Percentiles rank a stretch among this genome's conserved stretches.
phyloP scores from a whole-genome alignment of 2,888 invertebrate genomes.

The Dasysyrphus albostriatus region DNA sequence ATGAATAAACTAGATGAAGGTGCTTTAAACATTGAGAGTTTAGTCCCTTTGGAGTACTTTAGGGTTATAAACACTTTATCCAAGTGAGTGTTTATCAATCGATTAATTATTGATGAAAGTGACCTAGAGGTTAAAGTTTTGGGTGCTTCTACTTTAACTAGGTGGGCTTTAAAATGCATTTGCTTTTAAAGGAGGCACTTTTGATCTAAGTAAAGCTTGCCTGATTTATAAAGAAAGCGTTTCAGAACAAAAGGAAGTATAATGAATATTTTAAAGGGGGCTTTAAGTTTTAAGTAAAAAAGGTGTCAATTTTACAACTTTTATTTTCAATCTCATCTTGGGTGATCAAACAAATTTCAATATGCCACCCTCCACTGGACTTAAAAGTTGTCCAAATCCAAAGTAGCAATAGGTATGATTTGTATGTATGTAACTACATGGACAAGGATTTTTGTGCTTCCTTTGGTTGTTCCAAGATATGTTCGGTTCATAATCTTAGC shows the following conservation, averaged over 20 bases:
- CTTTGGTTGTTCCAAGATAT: no score
- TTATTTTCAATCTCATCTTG: no score
- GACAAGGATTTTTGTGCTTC: no score
- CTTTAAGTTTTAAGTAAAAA: no score
- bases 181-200: neutral
- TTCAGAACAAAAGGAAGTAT: no score
- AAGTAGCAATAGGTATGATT: no score
- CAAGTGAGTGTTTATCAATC: conserved; percentile 55
- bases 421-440: no score
- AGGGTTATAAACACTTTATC: conserved; percentile 46
- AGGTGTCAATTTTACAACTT: no score
- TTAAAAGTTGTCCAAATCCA: no score
- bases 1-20: conserved; percentile 15
- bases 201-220: neutral
- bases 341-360: no score
- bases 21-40: neutral
- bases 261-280: neutral
- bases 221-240: neutral
- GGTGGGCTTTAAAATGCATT: neutral
- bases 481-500: no score
- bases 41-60: conserved; percentile 19
- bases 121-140: conserved; percentile 21
- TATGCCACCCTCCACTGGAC: no score
- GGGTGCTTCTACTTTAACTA: neutral
- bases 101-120: conserved; percentile 38